Conservation (phyloP, 2,888 invertebrate genomes). For the Strigamia maritima region DNA sequence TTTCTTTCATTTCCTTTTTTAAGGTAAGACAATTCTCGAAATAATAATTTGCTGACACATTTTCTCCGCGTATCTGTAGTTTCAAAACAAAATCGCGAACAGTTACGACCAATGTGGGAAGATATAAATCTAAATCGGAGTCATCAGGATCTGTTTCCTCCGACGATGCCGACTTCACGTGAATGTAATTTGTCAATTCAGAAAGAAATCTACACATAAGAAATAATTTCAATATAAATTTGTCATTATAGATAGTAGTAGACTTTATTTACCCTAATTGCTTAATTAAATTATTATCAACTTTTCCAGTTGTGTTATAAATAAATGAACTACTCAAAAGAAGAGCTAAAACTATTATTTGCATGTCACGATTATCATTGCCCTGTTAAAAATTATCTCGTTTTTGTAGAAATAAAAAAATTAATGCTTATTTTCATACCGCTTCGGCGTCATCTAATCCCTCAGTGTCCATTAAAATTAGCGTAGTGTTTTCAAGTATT, state of each 20-base stretch:
- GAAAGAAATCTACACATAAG: not conserved
- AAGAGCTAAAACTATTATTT: not conserved
- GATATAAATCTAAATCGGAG: not conserved
- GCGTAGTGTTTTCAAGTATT: not conserved
- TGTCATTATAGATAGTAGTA: no score
- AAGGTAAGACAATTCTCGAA: not conserved
- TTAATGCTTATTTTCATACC: not conserved
- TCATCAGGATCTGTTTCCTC: not conserved
- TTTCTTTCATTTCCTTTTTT: not conserved
- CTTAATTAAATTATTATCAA: not conserved
- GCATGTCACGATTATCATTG: not conserved
- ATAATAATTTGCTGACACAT: not conserved
- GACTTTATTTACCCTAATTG: not conserved
- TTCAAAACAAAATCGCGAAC: constrained; percentile 15
- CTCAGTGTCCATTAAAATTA: not conserved
- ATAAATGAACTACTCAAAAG: not conserved
- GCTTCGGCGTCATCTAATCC: not conserved
- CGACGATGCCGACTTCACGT: not conserved
- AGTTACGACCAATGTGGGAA: not conserved
- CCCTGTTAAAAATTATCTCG: not conserved
- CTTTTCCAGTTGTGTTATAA: not conserved
- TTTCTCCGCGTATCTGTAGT: not conserved
- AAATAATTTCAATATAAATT: not conserved
- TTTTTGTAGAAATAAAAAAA: no score
- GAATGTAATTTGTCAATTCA: not conserved